Conservation (phyloP, 2,797 vertebrate species). For the Hypotaenidia philippensis region DNA sequence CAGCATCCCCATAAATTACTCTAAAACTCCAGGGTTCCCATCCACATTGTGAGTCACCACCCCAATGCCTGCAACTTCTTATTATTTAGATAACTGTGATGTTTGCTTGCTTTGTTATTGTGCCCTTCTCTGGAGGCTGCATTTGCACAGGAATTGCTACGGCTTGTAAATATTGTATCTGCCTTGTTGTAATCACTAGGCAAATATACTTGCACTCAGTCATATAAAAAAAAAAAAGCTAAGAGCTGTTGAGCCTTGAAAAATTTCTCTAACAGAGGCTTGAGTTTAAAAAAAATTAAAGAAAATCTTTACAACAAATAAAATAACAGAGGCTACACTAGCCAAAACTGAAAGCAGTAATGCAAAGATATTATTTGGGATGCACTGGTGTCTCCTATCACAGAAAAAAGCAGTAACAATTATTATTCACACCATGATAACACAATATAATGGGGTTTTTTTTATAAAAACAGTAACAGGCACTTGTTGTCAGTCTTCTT, state of each 20-base stretch:
- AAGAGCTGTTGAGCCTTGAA: conserved; percentile 29
- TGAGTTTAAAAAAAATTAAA: conserved; percentile 42
- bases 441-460: neutral
- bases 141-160: conserved; percentile 70
- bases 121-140: conserved; percentile 61
- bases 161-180: conserved; percentile 77
- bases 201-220: conserved; percentile 65
- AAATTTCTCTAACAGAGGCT: conserved; percentile 1
- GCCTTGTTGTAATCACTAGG: conserved; percentile 66
- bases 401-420: neutral
- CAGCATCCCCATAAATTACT: conserved; percentile 73
- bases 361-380: neutral
- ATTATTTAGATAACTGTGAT: conserved; percentile 47
- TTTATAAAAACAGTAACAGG: conserved; percentile 25
- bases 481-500: conserved; percentile 9
- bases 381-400: neutral
- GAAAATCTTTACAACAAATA: conserved; percentile 15
- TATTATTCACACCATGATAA: conserved; percentile 11
- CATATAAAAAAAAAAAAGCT: neutral
- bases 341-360: conserved; percentile 5
- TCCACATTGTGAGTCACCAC: conserved; percentile 37
- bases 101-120: conserved; percentile 64
- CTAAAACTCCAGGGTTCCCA: conserved; percentile 58
- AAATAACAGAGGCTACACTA: neutral
- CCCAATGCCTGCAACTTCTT: conserved; percentile 48